A percentile compares a stretch with the other conserved stretches of the same genome.
These are phyloP conservation scores for Buteo buteo DNA, from an alignment of 2,113 vertebrate genomes.

Conservation along the genomic window DNA sequence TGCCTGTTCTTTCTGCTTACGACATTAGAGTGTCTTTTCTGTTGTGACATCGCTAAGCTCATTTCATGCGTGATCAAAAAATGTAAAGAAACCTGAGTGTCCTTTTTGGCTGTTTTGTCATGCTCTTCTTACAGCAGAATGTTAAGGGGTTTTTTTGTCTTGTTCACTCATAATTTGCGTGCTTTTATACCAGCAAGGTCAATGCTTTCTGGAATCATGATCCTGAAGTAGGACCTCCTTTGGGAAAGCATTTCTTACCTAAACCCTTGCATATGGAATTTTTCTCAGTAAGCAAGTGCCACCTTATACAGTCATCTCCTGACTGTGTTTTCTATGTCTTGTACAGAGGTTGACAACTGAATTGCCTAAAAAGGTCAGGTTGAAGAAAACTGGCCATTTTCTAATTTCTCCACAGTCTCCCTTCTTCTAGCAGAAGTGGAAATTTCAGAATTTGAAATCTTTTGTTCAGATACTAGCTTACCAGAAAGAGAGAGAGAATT, in stretches of 20 bases:
- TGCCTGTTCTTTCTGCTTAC: background rate
- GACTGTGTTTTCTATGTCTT: background rate
- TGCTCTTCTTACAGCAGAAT: background rate
- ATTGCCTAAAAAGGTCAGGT: constrained; percentile 7
- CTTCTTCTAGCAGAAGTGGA: background rate
- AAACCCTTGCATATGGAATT: background rate
- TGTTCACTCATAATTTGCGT: background rate
- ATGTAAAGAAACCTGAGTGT: background rate
- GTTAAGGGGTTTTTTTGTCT: background rate
- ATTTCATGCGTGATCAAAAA: background rate
- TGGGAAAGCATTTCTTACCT: background rate
- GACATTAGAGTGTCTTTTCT: background rate
- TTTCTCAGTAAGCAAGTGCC: background rate
- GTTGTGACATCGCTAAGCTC: background rate
- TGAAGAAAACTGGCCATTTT: background rate
- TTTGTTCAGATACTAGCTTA: background rate
- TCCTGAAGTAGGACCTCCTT: background rate
- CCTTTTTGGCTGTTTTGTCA: background rate
- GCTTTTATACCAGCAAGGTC: background rate
- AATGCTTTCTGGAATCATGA: background rate
- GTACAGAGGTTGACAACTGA: background rate
- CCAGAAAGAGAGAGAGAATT: background rate
- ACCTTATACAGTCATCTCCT: background rate
- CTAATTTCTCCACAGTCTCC: background rate
- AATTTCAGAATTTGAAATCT: background rate